These are phyloP conservation scores for Liodrosophila aerea DNA, from an alignment of 2,888 invertebrate species.

Conservation along the genomic window DNA sequence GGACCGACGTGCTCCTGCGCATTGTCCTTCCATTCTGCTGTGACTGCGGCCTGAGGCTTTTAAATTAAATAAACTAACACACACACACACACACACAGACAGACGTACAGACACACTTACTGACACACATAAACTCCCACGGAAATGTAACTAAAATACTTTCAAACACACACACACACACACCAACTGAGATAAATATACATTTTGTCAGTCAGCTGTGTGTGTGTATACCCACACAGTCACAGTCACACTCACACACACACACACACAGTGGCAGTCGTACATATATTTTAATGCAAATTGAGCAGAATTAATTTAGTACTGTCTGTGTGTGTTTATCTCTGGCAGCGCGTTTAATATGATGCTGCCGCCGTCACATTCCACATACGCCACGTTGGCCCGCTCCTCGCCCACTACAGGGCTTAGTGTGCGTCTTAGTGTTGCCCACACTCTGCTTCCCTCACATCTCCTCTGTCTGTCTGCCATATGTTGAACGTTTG, in stretches of 20 bases:
- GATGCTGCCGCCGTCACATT: conserved; percentile 37
- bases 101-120: conserved; percentile 6
- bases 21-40: conserved; percentile 13
- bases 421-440: conserved; percentile 43
- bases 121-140: conserved; percentile 23
- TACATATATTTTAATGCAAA: conserved; percentile 73
- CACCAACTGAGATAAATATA: conserved; percentile 1
- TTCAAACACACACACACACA: conserved; percentile 20
- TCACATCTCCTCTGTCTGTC: conserved; percentile 10
- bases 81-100: conserved; percentile 8
- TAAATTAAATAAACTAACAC: conserved; percentile 69
- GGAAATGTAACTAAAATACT: conserved; percentile 67
- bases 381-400: conserved; percentile 4
- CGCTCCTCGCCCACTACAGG: conserved; percentile 14
- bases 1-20: conserved; percentile 5
- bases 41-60: conserved; percentile 57
- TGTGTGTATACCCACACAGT: too few species aligned
- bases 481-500: conserved; percentile 71
- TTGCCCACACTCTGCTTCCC: too few species aligned
- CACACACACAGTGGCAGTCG: conserved; percentile 3
- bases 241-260: too few species aligned
- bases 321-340: conserved; percentile 75
- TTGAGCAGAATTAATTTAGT: conserved; percentile 79
- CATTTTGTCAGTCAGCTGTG: conserved; percentile 21
- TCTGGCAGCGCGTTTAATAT: conserved; percentile 69